Percentiles rank a stretch among this genome's conserved stretches.
phyloP scores from a whole-genome alignment of 1,140 invertebrate genomes.

The Eumeta japonica region DNA sequence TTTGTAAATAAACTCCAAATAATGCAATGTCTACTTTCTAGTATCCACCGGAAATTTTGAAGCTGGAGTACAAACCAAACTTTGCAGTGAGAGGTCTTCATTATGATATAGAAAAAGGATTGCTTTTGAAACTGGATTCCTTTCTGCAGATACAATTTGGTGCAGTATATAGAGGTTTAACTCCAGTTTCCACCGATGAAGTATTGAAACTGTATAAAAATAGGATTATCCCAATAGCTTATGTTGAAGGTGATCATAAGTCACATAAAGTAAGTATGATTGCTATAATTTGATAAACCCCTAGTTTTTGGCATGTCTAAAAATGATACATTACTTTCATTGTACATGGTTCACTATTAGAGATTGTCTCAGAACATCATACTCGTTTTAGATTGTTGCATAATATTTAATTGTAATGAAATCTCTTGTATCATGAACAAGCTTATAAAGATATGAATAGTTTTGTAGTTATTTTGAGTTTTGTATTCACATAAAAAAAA shows the following conservation, averaged over 20 bases:
- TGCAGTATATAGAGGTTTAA: constrained; percentile 87
- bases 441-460: too few species aligned
- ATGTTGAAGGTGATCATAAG: constrained; percentile 70
- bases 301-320: background rate
- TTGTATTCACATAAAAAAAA: too few species aligned
- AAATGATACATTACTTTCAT: too few species aligned
- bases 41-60: constrained; percentile 86
- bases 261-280: constrained; percentile 41
- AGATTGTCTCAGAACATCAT: background rate
- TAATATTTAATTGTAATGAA: too few species aligned
- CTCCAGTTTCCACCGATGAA: constrained; percentile 79
- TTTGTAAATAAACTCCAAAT: too few species aligned
- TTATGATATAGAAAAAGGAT: constrained; percentile 93
- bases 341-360: background rate
- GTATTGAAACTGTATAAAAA: constrained; percentile 85
- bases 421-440: too few species aligned
- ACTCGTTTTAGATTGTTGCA: too few species aligned
- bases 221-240: constrained; percentile 77
- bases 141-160: constrained; percentile 96
- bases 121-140: constrained; percentile 93
- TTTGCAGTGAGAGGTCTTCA: constrained; percentile 93
- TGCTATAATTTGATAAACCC: constrained; percentile 1
- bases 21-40: too few species aligned
- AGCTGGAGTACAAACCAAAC: constrained; percentile 81
- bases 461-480: too few species aligned